Evolutionary conservation across 2,888 invertebrate genomes (phyloP).

Genomic region (Acanthoscelides obtectus): DNA sequence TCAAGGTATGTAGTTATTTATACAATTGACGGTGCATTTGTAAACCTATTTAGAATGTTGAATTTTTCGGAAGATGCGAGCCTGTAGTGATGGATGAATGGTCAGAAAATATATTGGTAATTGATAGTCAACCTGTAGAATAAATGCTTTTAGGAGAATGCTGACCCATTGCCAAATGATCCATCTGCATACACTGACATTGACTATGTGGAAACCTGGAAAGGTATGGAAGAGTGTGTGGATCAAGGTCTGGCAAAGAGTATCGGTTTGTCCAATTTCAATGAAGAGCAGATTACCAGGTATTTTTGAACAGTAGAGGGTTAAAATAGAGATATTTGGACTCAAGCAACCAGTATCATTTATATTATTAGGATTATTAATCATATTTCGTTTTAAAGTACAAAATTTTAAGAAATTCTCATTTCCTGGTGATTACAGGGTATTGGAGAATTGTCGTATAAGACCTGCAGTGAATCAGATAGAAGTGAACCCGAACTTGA

Average conservation of each 20-base stretch:
- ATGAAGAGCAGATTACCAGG: conserved; percentile 62
- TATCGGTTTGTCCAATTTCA: conserved; percentile 79
- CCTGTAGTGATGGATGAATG: no score
- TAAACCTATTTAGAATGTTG: no score
- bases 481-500: conserved; percentile 62
- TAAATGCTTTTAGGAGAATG: conserved; percentile 54
- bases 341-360: no score
- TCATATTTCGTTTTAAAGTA: no score
- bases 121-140: neutral
- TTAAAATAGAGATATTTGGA: no score
- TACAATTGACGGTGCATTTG: conserved; percentile 1
- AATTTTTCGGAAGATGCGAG: no score
- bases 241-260: conserved; percentile 58
- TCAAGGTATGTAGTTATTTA: conserved; percentile 31
- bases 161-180: conserved; percentile 47
- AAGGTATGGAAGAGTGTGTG: conserved; percentile 69
- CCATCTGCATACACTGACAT: conserved; percentile 51
- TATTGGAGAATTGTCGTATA: conserved; percentile 55
- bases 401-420: no score
- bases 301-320: no score
- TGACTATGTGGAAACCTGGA: conserved; percentile 72
- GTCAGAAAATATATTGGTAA: no score
- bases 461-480: conserved; percentile 61
- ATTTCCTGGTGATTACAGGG: no score
- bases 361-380: no score